Evolutionary conservation across 37 sponge, comb jelly and placozoan species (phyloP).

Genomic region (Ephydatia muelleri): DNA sequence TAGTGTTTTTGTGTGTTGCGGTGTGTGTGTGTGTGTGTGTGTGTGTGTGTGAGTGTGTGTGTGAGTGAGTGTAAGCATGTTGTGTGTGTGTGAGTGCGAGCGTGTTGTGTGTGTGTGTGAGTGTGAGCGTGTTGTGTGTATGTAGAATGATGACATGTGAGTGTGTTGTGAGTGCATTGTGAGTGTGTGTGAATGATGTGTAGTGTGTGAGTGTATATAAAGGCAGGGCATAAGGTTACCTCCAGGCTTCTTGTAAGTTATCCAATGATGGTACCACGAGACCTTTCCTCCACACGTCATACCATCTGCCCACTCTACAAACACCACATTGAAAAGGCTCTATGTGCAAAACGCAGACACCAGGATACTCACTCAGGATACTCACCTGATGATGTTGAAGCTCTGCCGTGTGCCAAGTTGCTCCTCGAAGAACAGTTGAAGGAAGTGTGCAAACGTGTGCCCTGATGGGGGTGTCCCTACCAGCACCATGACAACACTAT

Average conservation of each 20-base stretch:
- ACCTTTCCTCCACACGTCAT: slow-evolving; percentile 9
- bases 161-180: neutral
- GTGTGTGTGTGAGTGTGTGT: slow-evolving; percentile 15
- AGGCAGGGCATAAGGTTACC: slow-evolving; percentile 12
- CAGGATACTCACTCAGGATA: too few species aligned
- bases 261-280: slow-evolving; percentile 8
- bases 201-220: neutral
- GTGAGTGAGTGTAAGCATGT: too few species aligned
- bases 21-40: too few species aligned
- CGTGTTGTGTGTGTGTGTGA: too few species aligned
- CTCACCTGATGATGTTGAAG: slow-evolving; percentile 48
- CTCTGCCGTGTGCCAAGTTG: slow-evolving; percentile 20
- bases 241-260: slow-evolving; percentile 36
- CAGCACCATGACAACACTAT: too few species aligned
- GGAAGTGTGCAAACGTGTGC: neutral
- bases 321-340: too few species aligned
- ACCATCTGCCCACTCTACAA: slow-evolving; percentile 35
- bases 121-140: too few species aligned
- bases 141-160: neutral
- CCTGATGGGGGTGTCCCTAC: neutral
- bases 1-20: too few species aligned
- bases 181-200: neutral
- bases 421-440: slow-evolving; percentile 18
- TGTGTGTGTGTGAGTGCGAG: too few species aligned
- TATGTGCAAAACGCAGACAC: too few species aligned